Evolutionary conservation across 23 tunicate species (phyloP).

Genomic region (Styela clava): DNA sequence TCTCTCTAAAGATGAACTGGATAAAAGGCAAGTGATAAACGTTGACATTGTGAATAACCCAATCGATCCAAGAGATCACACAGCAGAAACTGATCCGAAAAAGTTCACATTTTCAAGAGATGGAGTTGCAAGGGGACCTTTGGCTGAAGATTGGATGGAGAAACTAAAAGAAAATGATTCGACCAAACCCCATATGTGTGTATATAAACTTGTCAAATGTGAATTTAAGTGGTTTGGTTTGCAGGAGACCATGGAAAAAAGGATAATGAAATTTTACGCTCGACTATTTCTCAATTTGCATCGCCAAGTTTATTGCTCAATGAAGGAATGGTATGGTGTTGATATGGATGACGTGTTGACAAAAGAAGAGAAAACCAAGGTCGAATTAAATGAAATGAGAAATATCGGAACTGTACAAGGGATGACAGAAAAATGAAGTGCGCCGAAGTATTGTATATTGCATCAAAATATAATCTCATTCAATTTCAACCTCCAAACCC

Average conservation of each 20-base stretch:
- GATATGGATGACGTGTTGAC: neutral
- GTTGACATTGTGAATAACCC: conserved; percentile 44
- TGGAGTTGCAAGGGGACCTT: no score
- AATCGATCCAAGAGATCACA: conserved; percentile 28
- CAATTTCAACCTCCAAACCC: no score
- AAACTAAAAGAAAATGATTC: neutral
- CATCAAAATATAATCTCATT: no score
- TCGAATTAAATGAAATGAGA: neutral
- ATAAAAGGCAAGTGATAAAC: conserved; percentile 33
- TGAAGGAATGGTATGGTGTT: conserved; percentile 21
- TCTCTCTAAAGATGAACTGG: conserved; percentile 31
- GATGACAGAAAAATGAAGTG: conserved; percentile 4
- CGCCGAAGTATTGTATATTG: no score
- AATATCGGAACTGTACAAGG: neutral
- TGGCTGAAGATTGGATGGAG: neutral
- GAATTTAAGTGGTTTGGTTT: conserved; percentile 23
- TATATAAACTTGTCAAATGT: conserved; percentile 15
- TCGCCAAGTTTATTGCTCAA: conserved; percentile 6
- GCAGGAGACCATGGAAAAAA: neutral
- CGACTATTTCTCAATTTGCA: neutral
- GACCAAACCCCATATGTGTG: neutral
- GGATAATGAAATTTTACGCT: neutral
- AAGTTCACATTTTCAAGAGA: conserved; percentile 19
- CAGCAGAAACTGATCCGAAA: conserved; percentile 36
- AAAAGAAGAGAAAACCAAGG: conserved; percentile 3